Base-by-base conservation (phyloP, 2,113 vertebrate species). In the Xenus cinereus region DNA sequence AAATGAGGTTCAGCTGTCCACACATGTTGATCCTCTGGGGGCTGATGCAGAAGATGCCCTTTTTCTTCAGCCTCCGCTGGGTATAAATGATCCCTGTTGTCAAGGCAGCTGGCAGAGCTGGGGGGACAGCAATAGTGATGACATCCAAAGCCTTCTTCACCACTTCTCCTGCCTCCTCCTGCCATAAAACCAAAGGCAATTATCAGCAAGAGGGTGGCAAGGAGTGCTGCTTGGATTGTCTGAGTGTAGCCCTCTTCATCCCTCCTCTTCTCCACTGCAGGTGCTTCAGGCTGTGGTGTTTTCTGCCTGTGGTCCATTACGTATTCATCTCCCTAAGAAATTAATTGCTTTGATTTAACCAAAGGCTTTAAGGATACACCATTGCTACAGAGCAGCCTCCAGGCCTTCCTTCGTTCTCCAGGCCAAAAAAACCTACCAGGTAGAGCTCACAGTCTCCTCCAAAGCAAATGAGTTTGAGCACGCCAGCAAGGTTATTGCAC, bases 1-100 rank as follows among this genome's bases (percentile, higher is more conserved):
- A 98, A 83, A 98, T 45, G 32, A 98, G 98, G 91, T 98, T 98
- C 64, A 98, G 84, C 33, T 98, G 98, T 60, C 98, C 98, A 81
- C 98, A 98, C 3, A 98, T 64, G 19, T 98, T 98, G 93, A 98
- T 98, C 89, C 98, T 97, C 94, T 98, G 98, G 9, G 98, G 98
- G 50, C 98, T 98, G 91, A 98, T 98, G 93, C 98, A 98, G 89
- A 98, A 98, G 72, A 98, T 98, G 59, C 98, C 98, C 50, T 77
- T 98, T 90, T 97, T 98, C 95, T 97, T 98, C 90, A 98, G 76
- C 57, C 98, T 97, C 64, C 77, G 84, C 87, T 98, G 98, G 11
- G 98, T 97, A 45, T 98, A 98, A 74, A 98, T 98, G 53, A 98
- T 97, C 23, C 98, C 98, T 2, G 98, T 98, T 54, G 98, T 98